Percentiles rank a stretch among this genome's conserved stretches.
Evolutionary conservation across 2,113 vertebrate species (phyloP).

Genomic region (Urocynchramus pylzowi): DNA sequence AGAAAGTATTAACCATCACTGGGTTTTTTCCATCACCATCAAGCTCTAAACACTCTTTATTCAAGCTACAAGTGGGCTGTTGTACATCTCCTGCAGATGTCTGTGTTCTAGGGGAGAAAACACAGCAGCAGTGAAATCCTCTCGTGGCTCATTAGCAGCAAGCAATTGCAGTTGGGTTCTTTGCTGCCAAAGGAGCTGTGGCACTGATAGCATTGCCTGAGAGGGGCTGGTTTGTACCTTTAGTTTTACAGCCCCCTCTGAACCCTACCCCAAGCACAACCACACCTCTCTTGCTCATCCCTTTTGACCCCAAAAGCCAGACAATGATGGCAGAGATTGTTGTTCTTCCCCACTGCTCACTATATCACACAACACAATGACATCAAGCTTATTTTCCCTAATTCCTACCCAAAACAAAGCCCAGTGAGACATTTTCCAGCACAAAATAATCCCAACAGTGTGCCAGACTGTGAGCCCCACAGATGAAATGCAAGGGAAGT

Average conservation of each 20-base stretch:
- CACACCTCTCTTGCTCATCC: neutral
- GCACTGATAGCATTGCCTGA: neutral
- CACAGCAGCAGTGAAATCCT: neutral
- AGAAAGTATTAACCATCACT: neutral
- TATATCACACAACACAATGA: neutral
- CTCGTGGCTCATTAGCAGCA: constrained; percentile 3
- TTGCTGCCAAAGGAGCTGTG: neutral
- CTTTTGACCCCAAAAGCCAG: neutral
- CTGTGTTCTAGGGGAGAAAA: neutral
- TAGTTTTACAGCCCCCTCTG: neutral
- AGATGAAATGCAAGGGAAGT: neutral
- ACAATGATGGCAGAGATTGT: neutral
- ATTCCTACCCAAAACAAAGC: neutral
- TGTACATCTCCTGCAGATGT: constrained; percentile 41
- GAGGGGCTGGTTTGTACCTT: neutral
- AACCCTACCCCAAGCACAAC: neutral
- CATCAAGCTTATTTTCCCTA: neutral
- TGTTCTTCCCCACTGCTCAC: neutral
- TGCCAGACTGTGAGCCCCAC: neutral
- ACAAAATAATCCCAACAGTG: neutral
- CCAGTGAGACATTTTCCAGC: neutral
- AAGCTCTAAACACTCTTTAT: neutral
- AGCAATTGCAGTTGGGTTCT: constrained; percentile 1
- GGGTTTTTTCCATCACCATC: constrained; percentile 3
- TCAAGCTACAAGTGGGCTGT: constrained; percentile 41